Conservation (phyloP, 2,113 vertebrate genomes). For the Prietella phreatophila region DNA sequence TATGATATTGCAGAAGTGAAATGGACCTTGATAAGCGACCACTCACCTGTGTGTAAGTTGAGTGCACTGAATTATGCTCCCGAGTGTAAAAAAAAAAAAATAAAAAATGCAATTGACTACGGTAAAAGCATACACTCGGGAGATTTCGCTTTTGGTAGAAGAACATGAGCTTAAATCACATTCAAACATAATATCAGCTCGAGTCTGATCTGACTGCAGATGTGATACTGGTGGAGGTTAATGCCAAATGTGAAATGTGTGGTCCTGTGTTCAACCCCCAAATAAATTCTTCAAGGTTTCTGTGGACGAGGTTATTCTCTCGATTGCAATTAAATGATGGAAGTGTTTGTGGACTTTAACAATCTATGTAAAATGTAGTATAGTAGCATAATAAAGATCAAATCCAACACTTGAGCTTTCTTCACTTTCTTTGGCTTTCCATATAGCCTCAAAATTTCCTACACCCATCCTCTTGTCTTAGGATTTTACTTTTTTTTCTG, state of each 20-base stretch:
- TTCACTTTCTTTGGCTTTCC: slow-evolving; percentile 72
- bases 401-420: slow-evolving; percentile 76
- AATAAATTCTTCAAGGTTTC: slow-evolving; percentile 45
- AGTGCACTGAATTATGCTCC: slow-evolving; percentile 28
- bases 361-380: slow-evolving; percentile 92
- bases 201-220: slow-evolving; percentile 6
- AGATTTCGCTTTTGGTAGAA: slow-evolving; percentile 38
- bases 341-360: slow-evolving; percentile 83
- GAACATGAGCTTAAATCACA: slow-evolving; percentile 50
- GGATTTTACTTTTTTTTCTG: slow-evolving; percentile 46
- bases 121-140: slow-evolving; percentile 36
- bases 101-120: slow-evolving; percentile 6
- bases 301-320: slow-evolving; percentile 41
- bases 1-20: not conserved
- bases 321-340: slow-evolving; percentile 56
- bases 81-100: not conserved
- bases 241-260: slow-evolving; percentile 28
- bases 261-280: slow-evolving; percentile 16
- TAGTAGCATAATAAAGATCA: slow-evolving; percentile 84
- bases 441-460: slow-evolving; percentile 23
- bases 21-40: slow-evolving; percentile 17
- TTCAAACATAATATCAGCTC: slow-evolving; percentile 1
- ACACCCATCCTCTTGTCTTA: slow-evolving; percentile 28
- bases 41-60: not conserved
- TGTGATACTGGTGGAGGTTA: not conserved